Percentiles rank a stretch among this genome's conserved stretches.
These are phyloP conservation scores for Aspidiotus destructor DNA, from an alignment of 2,888 invertebrate species.

Conservation along the genomic window DNA sequence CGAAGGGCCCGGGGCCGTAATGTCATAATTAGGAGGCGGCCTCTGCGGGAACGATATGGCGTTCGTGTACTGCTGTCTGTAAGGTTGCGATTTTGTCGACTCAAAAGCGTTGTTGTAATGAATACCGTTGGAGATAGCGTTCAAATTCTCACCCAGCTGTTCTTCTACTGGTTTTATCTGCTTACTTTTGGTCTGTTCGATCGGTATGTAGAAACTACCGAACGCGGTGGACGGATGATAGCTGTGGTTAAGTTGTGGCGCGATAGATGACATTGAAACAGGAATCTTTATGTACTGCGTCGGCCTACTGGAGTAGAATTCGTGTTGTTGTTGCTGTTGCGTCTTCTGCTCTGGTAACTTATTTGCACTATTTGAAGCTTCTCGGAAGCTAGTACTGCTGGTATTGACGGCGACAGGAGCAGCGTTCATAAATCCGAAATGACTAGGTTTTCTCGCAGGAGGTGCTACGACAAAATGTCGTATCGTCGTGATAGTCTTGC, in stretches of 20 bases:
- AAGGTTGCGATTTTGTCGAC: conserved; percentile 5
- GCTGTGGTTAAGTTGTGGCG: not conserved
- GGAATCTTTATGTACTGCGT: not conserved
- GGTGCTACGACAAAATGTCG: conserved; percentile 20
- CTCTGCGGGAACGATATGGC: conserved; percentile 15
- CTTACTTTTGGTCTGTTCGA: not conserved
- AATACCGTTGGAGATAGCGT: conserved; percentile 21
- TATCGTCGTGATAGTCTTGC: not conserved
- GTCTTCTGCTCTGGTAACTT: conserved; percentile 11
- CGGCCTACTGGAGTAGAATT: not conserved
- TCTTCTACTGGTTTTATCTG: conserved; percentile 18
- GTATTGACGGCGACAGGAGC: not conserved
- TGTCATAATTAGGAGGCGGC: conserved; percentile 22
- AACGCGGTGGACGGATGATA: not conserved
- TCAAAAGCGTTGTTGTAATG: conserved; percentile 8
- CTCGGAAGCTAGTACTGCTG: not conserved
- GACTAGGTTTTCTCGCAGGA: conserved; percentile 21
- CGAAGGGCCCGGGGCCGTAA: conserved; percentile 32
- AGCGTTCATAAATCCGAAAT: conserved; percentile 13
- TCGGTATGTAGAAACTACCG: conserved; percentile 8
- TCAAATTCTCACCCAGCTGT: conserved; percentile 16
- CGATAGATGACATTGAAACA: not conserved
- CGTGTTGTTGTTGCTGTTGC: not conserved
- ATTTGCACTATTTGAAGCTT: not conserved
- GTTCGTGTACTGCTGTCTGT: conserved; percentile 18